A percentile compares a stretch with the other conserved stretches of the same genome.
Evolutionary conservation across 2,797 vertebrate genomes (phyloP).

Genomic region (Ptychobarbus kaznakovi): DNA sequence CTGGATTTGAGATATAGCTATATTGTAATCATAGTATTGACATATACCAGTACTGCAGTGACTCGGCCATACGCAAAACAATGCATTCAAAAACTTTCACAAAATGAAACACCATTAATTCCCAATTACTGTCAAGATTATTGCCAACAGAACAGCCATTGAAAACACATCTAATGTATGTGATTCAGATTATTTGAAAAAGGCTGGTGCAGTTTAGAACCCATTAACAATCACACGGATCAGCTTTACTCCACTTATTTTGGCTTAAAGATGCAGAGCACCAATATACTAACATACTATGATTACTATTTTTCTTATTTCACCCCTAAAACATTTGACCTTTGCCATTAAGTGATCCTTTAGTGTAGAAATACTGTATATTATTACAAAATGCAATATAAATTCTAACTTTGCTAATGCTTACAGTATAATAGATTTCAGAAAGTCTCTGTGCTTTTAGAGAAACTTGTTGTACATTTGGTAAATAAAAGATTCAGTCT

Average conservation of each 20-base stretch:
- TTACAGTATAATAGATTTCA: slow-evolving; percentile 64
- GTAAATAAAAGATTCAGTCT: slow-evolving; percentile 36
- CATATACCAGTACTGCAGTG: not conserved
- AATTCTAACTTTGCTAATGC: slow-evolving; percentile 53
- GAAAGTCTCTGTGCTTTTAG: slow-evolving; percentile 43
- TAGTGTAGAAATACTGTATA: not conserved
- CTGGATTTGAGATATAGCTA: not conserved
- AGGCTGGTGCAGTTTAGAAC: not conserved
- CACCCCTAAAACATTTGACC: slow-evolving; percentile 1
- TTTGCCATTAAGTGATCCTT: not conserved
- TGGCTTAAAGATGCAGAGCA: slow-evolving; percentile 6
- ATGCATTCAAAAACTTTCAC: not conserved
- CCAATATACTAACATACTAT: not conserved
- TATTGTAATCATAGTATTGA: not conserved
- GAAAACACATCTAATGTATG: slow-evolving; percentile 4
- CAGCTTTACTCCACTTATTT: not conserved
- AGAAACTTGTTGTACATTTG: slow-evolving; percentile 68
- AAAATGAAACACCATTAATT: not conserved
- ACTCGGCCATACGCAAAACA: not conserved
- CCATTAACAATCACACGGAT: not conserved
- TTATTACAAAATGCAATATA: slow-evolving; percentile 41
- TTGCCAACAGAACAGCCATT: slow-evolving; percentile 21
- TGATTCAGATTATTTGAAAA: not conserved
- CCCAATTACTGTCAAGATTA: not conserved
- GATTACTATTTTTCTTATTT: slow-evolving; percentile 9